Evolutionary conservation across 1,140 invertebrate species (phyloP).

Genomic region (Druon quercuslanigerum): DNA sequence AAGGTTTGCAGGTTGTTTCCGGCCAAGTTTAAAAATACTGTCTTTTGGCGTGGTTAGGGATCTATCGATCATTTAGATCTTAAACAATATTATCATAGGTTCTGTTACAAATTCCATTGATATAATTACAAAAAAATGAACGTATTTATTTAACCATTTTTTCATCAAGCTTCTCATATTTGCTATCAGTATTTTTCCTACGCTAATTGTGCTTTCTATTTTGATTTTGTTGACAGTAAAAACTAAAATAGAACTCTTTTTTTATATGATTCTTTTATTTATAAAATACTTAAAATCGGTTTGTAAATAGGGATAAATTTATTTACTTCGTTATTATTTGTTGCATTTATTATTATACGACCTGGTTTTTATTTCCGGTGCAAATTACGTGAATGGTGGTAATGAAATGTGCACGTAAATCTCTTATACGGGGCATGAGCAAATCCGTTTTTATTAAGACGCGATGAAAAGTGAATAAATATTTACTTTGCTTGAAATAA

Average conservation of each 20-base stretch:
- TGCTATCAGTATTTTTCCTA: not conserved
- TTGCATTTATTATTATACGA: not conserved
- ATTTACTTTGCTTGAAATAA: slow-evolving; percentile 31
- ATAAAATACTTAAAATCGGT: not conserved
- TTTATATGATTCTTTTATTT: not conserved
- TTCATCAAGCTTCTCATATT: too few relatives aligned
- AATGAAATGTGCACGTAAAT: slow-evolving; percentile 25
- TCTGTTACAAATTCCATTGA: too few relatives aligned
- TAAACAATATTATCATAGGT: too few relatives aligned
- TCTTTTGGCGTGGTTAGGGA: not conserved
- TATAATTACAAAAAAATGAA: too few relatives aligned
- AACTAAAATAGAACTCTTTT: too few relatives aligned
- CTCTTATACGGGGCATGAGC: slow-evolving; percentile 9
- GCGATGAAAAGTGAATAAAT: slow-evolving; percentile 29
- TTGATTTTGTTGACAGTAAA: too few relatives aligned
- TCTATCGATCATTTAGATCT: slow-evolving; percentile 2
- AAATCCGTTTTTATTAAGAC: slow-evolving; percentile 28
- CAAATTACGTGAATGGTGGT: not conserved
- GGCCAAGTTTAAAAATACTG: slow-evolving; percentile 24
- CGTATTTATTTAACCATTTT: too few relatives aligned
- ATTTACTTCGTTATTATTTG: not conserved
- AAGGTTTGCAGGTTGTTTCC: slow-evolving; percentile 26
- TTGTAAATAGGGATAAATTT: not conserved
- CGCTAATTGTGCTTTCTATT: too few relatives aligned
- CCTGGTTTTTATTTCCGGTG: not conserved